Evolutionary conservation across 1,140 invertebrate genomes (phyloP).

Genomic region (Nomia melanderi): DNA sequence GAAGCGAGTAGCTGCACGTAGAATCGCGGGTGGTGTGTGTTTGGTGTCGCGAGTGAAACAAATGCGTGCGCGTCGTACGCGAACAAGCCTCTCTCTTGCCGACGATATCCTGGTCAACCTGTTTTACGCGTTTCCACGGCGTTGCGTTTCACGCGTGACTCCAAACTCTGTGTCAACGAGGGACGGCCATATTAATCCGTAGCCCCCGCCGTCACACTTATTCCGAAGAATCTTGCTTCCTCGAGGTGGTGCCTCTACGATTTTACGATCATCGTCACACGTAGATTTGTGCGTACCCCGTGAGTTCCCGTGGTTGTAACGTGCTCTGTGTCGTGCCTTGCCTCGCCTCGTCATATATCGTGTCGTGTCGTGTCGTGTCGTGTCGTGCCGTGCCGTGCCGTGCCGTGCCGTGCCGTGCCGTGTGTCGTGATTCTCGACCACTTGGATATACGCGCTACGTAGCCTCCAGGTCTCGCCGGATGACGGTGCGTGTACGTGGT

Average conservation of each 20-base stretch:
- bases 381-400: not conserved
- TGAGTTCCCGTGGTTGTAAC: not conserved
- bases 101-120: conserved; percentile 25
- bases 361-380: not conserved
- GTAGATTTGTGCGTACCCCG: conserved; percentile 13
- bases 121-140: conserved; percentile 34
- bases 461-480: conserved; percentile 44
- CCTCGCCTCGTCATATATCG: not conserved
- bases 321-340: conserved; percentile 9
- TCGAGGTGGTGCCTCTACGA: conserved; percentile 25
- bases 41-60: conserved; percentile 60
- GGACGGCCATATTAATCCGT: conserved; percentile 77
- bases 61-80: conserved; percentile 58
- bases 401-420: not conserved
- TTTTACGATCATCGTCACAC: conserved; percentile 9
- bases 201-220: conserved; percentile 61
- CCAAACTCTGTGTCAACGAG: conserved; percentile 71
- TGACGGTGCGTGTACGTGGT: conserved; percentile 56
- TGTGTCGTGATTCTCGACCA: conserved; percentile 20
- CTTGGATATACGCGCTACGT: conserved; percentile 32
- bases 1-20: conserved; percentile 21
- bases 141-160: conserved; percentile 50
- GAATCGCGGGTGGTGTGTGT: conserved; percentile 57
- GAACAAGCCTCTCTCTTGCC: conserved; percentile 33
- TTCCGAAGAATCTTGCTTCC: conserved; percentile 28